Base-by-base conservation (phyloP, 2,888 invertebrate genomes). In the Melieria crassipennis region DNA sequence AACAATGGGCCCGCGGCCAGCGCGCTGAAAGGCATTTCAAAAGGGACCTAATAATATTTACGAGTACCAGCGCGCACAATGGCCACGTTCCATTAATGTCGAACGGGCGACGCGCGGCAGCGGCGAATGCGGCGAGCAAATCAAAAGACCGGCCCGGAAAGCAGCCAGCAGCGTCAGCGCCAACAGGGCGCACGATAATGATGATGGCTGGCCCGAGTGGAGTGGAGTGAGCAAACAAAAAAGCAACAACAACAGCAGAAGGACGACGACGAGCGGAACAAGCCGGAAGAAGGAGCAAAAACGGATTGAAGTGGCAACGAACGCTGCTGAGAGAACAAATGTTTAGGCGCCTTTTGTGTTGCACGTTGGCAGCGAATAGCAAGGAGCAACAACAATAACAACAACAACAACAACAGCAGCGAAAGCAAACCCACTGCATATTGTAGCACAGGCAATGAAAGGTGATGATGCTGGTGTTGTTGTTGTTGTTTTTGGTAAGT, bases 11-110 rank as follows among this genome's bases (percentile, higher is more conserved):
- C 10, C 58, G 58, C 62, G 65, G 68, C 45, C 62, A 62, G 16
- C 61, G 42, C 52, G 67, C 67, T 61, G 76, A 75, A 75, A 80
- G 79, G 79, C 77, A 79, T 75, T 79, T 77, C 7, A 46, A 64
- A 69, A 72, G 62, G 69, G 42, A 79, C 79, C 79, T 82, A 81
- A 83, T 83, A 82, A 78, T 79, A 81, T 79, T 82, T 78, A 61
- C 60, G 13, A 67, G 50, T 10, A 47, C 60, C 48, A 43, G 42
- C 43, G 48, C 58, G 43, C 30, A 61, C 67, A 61, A 50, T 70
- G 71, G 67, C 73, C 70, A 68, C 70, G 72, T 73, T 58, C 73
- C 75, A 74, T 75, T 73, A 76, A 62, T 60, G 65, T 65, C 65
- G 69, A 69, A 69, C 69, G 65, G 50, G 63, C 57, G 43, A 58